Conservation (phyloP, 2,888 invertebrate species). For the Rotaria sp. region DNA sequence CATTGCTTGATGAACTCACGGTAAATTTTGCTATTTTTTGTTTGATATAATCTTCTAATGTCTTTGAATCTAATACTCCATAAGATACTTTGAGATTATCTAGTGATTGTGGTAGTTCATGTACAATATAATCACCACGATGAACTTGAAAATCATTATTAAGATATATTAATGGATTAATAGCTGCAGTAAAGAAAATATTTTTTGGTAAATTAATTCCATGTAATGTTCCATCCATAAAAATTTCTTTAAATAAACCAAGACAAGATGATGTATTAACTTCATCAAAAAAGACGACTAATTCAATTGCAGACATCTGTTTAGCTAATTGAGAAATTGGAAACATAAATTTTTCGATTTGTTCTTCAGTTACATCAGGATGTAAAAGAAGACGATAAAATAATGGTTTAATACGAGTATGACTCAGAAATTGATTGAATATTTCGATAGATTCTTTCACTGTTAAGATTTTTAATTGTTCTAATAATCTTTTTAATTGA, state of each 20-base stretch:
- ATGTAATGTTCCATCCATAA: constrained; percentile 7
- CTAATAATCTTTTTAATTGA: not conserved
- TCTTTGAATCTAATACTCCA: not conserved
- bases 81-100: not conserved
- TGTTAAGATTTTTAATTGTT: not conserved
- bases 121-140: not conserved
- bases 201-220: not conserved
- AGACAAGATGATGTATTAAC: constrained; percentile 2
- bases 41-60: not conserved
- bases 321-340: not conserved
- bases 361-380: not conserved
- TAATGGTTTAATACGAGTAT: not conserved
- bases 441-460: not conserved
- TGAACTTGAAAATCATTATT: not conserved
- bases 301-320: not conserved
- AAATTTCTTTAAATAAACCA: constrained; percentile 6
- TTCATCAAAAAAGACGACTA: not conserved
- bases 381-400: not conserved
- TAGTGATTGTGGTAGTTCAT: not conserved
- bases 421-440: not conserved
- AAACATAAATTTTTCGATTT: not conserved
- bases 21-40: not conserved
- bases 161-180: constrained; percentile 7
- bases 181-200: constrained; percentile 34
- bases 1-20: not conserved